phyloP scores from a whole-genome alignment of 2,888 invertebrate species.

The Protophormia terraenovae region DNA sequence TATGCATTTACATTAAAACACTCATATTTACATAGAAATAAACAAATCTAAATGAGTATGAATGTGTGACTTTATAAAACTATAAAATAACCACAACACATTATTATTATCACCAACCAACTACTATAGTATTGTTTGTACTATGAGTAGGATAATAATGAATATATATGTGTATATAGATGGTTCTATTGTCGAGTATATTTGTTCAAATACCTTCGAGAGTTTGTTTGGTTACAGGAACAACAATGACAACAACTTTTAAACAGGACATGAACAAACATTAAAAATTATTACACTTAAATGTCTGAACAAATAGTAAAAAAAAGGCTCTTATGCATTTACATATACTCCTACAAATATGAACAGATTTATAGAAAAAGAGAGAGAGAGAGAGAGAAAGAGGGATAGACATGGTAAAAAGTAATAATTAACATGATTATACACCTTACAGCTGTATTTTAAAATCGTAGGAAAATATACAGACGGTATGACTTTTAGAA shows the following conservation, averaged over 20 bases:
- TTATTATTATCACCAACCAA: neutral
- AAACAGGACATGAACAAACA: conserved; percentile 44
- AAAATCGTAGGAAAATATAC: conserved; percentile 1
- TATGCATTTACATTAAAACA: neutral
- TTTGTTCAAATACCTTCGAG: conserved; percentile 25
- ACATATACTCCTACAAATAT: conserved; percentile 5
- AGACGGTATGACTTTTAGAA: conserved; percentile 11
- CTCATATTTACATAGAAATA: neutral
- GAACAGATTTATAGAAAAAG: neutral
- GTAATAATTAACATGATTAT: conserved; percentile 64
- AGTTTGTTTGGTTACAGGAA: no score
- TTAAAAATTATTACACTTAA: conserved; percentile 41
- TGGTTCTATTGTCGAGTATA: neutral
- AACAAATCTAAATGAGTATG: neutral
- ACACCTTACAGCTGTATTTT: conserved; percentile 9
- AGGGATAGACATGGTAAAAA: conserved; percentile 6
- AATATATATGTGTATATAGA: neutral
- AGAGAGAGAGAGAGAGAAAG: neutral
- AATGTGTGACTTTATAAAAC: neutral
- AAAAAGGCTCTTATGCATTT: conserved; percentile 1
- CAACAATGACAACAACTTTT: no score
- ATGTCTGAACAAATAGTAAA: conserved; percentile 20
- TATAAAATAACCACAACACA: conserved; percentile 15
- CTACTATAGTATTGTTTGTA: neutral
- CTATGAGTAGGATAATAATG: neutral